Evolutionary conservation across 92 coral and sea anemone species (phyloP), one percentile per base, ranked within the genome.

Genomic region (Scolanthus callimorphus): DNA sequence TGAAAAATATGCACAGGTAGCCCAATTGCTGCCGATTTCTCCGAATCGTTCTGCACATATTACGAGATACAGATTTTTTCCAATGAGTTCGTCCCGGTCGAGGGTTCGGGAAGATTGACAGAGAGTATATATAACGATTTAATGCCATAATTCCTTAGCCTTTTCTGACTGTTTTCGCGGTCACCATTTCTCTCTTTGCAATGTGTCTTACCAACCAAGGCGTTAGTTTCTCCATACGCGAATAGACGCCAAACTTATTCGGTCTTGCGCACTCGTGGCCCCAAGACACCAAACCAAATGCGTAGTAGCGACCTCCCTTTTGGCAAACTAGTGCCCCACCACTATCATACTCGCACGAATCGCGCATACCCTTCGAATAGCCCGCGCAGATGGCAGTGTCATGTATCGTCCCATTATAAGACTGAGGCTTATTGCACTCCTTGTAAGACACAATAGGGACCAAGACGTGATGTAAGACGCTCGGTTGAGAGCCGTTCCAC

Each of bases 301-400:
- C 70, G 54, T 85, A 88, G 59, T 68, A 74, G 49, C 76, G 86
- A 50, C 77, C 90, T 71, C 90, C 77, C 39, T 67, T 87, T 65
- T 61, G 39, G 44, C 96, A 87, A 11, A 80, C 73, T 39, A 87
- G 86, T 57, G 90, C 83, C 31, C 96, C 96, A 17, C 96, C 96
- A 39, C 96, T 88, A 58, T 88, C 96, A 39, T 74, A 88, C 53
- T 88, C 91, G 62, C 96, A 88, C 25, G 96, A 78, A 58, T 88
- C 96, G 2, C 50, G 45, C 4, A 58, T 68, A 0, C 96, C 96
- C 60, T 69, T 28, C 25, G 76, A 77, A 67, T 59, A 78, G 34
- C 96, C 96, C 57, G 96, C 96, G 41, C 96, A 87, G 30, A 87
- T 0, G 23, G 90, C 96, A 0, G 96, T 87, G 68, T 51, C 77